Base-by-base conservation (phyloP, 1,140 invertebrate genomes). In the Lordiphosa stackelbergi region DNA sequence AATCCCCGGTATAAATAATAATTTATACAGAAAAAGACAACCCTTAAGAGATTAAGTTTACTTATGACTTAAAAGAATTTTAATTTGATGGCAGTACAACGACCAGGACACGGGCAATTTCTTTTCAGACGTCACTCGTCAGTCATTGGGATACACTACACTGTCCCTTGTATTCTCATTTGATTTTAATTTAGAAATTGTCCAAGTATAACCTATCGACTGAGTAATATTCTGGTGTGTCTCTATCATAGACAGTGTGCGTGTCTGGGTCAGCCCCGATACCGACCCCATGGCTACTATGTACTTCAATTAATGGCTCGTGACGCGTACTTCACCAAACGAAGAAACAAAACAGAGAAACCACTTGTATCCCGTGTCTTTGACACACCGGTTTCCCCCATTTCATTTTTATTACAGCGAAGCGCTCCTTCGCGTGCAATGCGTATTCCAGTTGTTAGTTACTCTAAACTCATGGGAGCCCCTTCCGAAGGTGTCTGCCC, bases 121-220 rank as follows among this genome's bases (percentile, higher is more conserved):
- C 22, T 4, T 24, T 24, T 24, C 22, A 24, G 22, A 24, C 4
- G 4, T 4, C 22, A 5, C 22, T 5, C 22, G 4, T 24, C 22
- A 24, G 22, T 6, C 22, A 5, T 24, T 31, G 28, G 28, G 28
- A 7, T 2, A 8, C 7, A 31, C 7, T 8, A 31, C 28, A 31
- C 7, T 38, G 42, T 54, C 24, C 36, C 43, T 48, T 58, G 52
- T 63, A 58, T 68, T 68, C 28, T 31, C 28, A 31, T 8, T 73
- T 61, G 47, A 43, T 73, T 83, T 75, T 68, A 60, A 81, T 81
- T 81, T 83, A 37, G 51, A 81, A 81, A 83, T 83, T 75, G 63
- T 75, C 54, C 65, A 74, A 74, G 63, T 74, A 54, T 69, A 74
- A 74, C 55, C 71, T 56, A 70, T 58, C 64, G 68, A 19, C 19